Evolutionary conservation across 2,797 vertebrate genomes (phyloP), one percentile per base, ranked within the genome.

Genomic region (Phyllotis vaccarum): DNA sequence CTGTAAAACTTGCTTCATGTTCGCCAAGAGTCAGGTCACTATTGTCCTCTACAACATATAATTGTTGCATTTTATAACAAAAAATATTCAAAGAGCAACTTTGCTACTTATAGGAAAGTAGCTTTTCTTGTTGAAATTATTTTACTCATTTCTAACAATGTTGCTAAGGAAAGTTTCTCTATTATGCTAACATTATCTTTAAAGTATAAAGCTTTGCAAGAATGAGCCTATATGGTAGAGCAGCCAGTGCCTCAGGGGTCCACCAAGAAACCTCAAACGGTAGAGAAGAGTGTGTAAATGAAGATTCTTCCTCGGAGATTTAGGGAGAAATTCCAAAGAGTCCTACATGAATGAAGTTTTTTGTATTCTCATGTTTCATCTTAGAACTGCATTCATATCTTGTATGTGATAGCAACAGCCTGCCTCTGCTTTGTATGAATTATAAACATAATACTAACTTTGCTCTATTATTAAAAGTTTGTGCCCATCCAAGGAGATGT

Each of bases 131-230:
- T n/a, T 12, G 87, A 78, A 17, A 92, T 40, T 56, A 70, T 89
- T 88, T 93, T 94, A 93, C 19, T 75, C 80, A 82, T 92, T 91
- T 93, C 21, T 79, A 95, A 83, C 46, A 82, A 87, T 86, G 60
- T 0, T 81, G 8, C 17, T 85, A 24, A 90, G 66, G 31, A 94
- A 96, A 70, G 37, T 66, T 91, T 1, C n/a, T 72, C 86, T 88
- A 54, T 60, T 49, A 82, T 5, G 24, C 29, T 64, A 58, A 89
- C 46, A 10, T 78, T 89, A 54, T 66, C 85, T 91, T 89, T 49
- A 3, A n/a, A 3, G 6, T 92, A 46, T 74, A 74, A 12, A 46
- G 43, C 86, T 86, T 83, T 89, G 21, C 29, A 82, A 34, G 37
- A 96, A 94, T 6, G 11, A 83, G 3, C 19, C 49, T 56, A 21